These are phyloP conservation scores for Cephus spinipes DNA, from an alignment of 2,888 invertebrate genomes.

Conservation along the genomic window DNA sequence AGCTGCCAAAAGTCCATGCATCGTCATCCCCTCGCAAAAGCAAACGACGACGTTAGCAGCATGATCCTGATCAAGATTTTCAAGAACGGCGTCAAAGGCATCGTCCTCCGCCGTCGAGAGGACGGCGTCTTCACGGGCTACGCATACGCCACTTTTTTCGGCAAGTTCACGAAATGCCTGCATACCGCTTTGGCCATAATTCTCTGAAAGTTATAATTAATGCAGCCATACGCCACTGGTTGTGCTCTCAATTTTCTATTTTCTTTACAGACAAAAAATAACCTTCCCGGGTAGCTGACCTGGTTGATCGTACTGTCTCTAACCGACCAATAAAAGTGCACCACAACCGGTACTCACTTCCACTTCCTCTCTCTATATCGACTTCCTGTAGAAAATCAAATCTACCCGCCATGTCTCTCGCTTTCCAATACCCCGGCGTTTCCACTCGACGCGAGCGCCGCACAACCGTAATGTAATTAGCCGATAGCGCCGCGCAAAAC, in stretches of 20 bases:
- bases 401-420: background rate
- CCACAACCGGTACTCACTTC: background rate
- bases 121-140: conserved; percentile 77
- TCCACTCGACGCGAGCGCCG: background rate
- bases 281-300: background rate
- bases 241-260: background rate
- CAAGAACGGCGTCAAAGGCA: conserved; percentile 70
- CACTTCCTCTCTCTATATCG: background rate
- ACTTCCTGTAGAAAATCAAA: background rate
- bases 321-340: conserved; percentile 62
- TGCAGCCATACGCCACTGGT: background rate
- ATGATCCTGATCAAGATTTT: conserved; percentile 69
- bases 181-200: conserved; percentile 82
- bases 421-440: background rate
- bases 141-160: conserved; percentile 76
- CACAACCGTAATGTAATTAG: background rate
- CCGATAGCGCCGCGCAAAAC: background rate
- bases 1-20: conserved; percentile 74
- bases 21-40: conserved; percentile 83
- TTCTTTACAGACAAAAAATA: background rate
- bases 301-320: background rate
- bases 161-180: conserved; percentile 80
- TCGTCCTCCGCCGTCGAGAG: conserved; percentile 72
- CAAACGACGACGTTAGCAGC: conserved; percentile 77
- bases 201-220: conserved; percentile 69